Percentiles rank a stretch among this genome's conserved stretches.
These are phyloP conservation scores for Hydroisotoma schaefferi DNA, from an alignment of 2,888 invertebrate genomes.

Conservation along the genomic window DNA sequence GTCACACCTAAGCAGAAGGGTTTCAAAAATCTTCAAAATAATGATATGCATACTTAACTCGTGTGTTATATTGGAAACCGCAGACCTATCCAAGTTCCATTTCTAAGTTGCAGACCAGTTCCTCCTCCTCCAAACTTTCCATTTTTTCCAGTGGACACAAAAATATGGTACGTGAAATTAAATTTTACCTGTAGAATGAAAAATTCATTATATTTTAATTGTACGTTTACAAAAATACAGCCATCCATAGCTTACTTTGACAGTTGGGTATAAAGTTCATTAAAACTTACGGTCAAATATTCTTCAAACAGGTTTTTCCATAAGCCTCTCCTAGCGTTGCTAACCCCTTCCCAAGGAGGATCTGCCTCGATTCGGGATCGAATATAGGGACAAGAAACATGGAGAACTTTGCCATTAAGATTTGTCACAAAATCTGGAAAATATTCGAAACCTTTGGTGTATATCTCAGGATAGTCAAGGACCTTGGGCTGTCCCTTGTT, in stretches of 20 bases:
- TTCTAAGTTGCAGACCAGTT: constrained; percentile 25
- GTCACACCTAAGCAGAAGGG: constrained; percentile 11
- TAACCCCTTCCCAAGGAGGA: constrained; percentile 19
- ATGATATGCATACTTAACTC: background rate
- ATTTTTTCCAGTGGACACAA: constrained; percentile 21
- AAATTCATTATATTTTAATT: background rate
- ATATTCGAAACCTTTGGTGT: constrained; percentile 12
- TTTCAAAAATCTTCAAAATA: background rate
- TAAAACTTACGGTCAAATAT: constrained; percentile 24
- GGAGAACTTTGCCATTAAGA: constrained; percentile 27
- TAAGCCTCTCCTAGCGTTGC: constrained; percentile 33
- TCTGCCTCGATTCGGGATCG: constrained; percentile 33
- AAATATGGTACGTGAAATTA: constrained; percentile 37
- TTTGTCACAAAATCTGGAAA: constrained; percentile 36
- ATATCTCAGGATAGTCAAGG: background rate
- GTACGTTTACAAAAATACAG: too few relatives aligned
- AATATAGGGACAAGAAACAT: constrained; percentile 29
- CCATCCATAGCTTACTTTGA: too few relatives aligned
- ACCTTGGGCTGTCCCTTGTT: constrained; percentile 15
- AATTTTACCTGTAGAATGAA: constrained; percentile 22
- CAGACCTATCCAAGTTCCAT: constrained; percentile 39
- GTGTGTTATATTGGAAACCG: too few relatives aligned
- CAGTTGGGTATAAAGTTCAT: too few relatives aligned
- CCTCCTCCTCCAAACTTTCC: constrained; percentile 31
- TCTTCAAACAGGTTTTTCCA: constrained; percentile 38